A percentile compares a stretch with the other conserved stretches of the same genome.
Conservation (phyloP, 2,797 vertebrate genomes). For the Emydoidea blandingii region DNA sequence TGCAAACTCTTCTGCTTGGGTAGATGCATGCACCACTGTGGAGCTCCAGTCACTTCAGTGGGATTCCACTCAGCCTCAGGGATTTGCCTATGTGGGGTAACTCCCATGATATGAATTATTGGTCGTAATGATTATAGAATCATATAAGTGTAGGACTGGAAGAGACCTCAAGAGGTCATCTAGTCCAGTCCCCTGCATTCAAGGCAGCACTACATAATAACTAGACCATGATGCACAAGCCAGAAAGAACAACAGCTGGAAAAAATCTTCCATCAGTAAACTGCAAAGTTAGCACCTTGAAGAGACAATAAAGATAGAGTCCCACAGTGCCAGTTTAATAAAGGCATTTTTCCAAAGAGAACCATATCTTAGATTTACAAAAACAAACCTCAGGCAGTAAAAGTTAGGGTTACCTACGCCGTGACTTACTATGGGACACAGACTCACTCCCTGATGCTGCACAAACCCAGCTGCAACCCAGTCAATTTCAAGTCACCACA, state of each 20-base stretch:
- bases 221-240: background rate
- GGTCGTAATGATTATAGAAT: background rate
- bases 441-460: background rate
- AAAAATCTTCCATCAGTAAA: background rate
- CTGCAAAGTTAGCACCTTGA: background rate
- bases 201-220: background rate
- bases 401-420: background rate
- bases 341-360: background rate
- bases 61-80: background rate
- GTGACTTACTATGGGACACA: background rate
- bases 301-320: background rate
- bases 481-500: background rate
- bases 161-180: background rate
- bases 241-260: background rate
- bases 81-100: background rate
- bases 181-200: background rate
- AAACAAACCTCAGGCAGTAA: background rate
- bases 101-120: background rate
- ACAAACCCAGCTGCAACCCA: background rate
- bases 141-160: background rate
- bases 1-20: background rate
- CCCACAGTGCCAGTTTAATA: background rate
- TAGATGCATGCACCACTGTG: background rate
- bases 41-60: background rate
- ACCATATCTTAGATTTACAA: background rate